Base-by-base conservation (phyloP, 2,113 vertebrate genomes). In the Passer montanus region DNA sequence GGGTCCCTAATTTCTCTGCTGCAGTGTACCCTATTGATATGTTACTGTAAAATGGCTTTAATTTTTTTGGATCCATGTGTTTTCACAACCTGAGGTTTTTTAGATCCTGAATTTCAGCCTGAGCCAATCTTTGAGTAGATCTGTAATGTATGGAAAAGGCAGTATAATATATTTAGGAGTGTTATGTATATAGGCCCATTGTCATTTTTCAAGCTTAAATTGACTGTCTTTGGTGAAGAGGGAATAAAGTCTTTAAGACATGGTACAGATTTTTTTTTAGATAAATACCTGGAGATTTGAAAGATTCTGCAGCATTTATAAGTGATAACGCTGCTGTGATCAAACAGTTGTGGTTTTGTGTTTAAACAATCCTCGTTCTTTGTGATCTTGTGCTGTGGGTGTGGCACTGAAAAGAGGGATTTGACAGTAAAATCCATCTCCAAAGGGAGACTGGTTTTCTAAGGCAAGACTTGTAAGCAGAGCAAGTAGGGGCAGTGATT, bases 391-490 rank as follows among this genome's bases (percentile, higher is more conserved):
- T 95, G 72, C 18, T 11, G 67, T 93, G 82, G 94, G 91, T 93
- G 97, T 92, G 92, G 84, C 67, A 89, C 19, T 96, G 93, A 95
- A 97, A 96, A 95, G 94, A 92, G 30, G 78, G 95, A 96, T 97
- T 97, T 96, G 93, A 68, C 11, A 56, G 80, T 78, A 87, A 96
- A 97, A 96, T 93, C 84, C 84, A 73, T 91, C 68, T 95, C 80
- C 2, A 26, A 95, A 82, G 84, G 46, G 30, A 88, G 69, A 84
- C 66, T 37, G 90, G 84, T 94, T 75, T 95, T 94, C 84, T 93
- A 84, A 95, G 76, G 78, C 89, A 75, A 68, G 67, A 73, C 80
- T 91, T 66, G 49, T 76, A 84, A 96, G 91, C 90, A 77, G 47
- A 96, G 94, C 95, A 94, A 97, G 95, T 91, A 94, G 68, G 79